Percentiles rank a stretch among this genome's conserved stretches.
phyloP scores from a whole-genome alignment of 1,140 invertebrate species.

The Lanistes nyassanus region DNA sequence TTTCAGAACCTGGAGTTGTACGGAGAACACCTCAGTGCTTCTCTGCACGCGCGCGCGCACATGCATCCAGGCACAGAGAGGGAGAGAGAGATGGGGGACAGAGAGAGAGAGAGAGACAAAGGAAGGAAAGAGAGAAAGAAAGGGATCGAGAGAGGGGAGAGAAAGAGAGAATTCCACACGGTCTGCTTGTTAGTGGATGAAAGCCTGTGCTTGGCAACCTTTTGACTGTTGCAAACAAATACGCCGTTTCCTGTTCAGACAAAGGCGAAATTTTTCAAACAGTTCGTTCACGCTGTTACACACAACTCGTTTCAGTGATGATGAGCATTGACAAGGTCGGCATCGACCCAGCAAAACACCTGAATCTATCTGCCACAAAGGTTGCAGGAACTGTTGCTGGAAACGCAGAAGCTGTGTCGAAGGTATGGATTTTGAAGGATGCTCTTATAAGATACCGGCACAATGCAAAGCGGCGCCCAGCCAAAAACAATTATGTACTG shows the following conservation, averaged over 20 bases:
- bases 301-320: background rate
- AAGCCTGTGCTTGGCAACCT: background rate
- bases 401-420: too few relatives aligned
- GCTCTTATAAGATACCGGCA: too few relatives aligned
- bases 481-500: too few relatives aligned
- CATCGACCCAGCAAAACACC: too few relatives aligned
- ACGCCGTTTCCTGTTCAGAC: too few relatives aligned
- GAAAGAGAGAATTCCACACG: background rate
- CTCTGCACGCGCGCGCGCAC: background rate
- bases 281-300: background rate
- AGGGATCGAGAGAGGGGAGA: conserved; percentile 6
- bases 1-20: background rate
- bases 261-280: background rate
- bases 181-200: background rate
- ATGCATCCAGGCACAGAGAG: background rate
- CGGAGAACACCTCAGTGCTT: background rate
- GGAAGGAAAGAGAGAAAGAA: background rate
- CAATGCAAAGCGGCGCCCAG: too few relatives aligned
- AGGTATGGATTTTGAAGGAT: too few relatives aligned
- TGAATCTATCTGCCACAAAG: too few relatives aligned
- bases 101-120: conserved; percentile 8
- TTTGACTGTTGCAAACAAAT: background rate
- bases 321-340: too few relatives aligned
- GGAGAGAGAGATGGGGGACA: background rate
- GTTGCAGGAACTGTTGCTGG: too few relatives aligned